These are phyloP conservation scores for Anolis apletophallus DNA, from an alignment of 2,797 vertebrate genomes.

Conservation along the genomic window DNA sequence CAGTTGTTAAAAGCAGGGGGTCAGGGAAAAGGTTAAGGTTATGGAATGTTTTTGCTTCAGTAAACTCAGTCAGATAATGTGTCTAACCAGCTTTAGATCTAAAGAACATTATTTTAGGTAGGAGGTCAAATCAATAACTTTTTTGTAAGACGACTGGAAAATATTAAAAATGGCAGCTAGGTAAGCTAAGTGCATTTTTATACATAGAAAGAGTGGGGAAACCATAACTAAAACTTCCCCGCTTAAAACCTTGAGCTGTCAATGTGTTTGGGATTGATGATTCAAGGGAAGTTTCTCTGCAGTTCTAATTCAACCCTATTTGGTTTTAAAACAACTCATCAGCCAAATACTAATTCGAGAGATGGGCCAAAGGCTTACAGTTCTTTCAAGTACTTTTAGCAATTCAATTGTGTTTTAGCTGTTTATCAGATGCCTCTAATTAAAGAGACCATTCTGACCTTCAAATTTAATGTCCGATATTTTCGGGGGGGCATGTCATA, in stretches of 20 bases:
- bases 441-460: conserved; percentile 19
- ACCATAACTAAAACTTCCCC: conserved; percentile 71
- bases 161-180: conserved; percentile 86
- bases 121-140: conserved; percentile 89
- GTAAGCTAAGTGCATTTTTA: conserved; percentile 79
- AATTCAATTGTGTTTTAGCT: conserved; percentile 28
- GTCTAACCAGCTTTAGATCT: conserved; percentile 97
- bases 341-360: conserved; percentile 51
- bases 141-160: conserved; percentile 84
- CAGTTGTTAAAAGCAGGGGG: conserved; percentile 99
- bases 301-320: conserved; percentile 70
- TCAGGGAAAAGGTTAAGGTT: conserved; percentile 98
- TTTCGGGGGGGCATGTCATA: conserved; percentile 21
- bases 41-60: conserved; percentile 99
- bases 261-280: conserved; percentile 71
- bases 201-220: conserved; percentile 76
- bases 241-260: conserved; percentile 78
- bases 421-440: conserved; percentile 39
- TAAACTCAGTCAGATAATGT: conserved; percentile 97
- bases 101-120: conserved; percentile 92
- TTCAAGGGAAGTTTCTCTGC: conserved; percentile 62
- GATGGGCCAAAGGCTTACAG: not conserved
- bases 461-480: not conserved
- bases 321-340: conserved; percentile 72
- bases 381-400: not conserved